Evolutionary conservation across 2,797 vertebrate genomes (phyloP).

Genomic region (Vultur gryphus): DNA sequence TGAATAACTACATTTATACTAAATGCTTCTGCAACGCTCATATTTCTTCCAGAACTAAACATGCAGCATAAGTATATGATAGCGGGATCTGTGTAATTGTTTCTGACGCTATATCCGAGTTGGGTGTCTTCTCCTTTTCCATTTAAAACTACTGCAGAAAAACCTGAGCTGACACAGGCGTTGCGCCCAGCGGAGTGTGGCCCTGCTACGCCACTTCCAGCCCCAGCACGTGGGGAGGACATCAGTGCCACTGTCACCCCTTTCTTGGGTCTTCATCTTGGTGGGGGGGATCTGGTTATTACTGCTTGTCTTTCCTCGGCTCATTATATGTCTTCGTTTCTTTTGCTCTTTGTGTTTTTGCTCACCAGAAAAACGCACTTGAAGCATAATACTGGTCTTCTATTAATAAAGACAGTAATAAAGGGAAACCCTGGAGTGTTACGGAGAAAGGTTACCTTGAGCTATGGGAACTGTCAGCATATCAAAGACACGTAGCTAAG

Average conservation of each 20-base stretch:
- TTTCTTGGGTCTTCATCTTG: not conserved
- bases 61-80: not conserved
- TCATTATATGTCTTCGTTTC: not conserved
- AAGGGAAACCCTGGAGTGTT: conserved; percentile 13
- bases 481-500: conserved; percentile 9
- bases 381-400: not conserved
- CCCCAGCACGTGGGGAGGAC: not conserved
- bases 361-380: not conserved
- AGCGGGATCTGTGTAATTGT: not conserved
- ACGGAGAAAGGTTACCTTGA: conserved; percentile 39
- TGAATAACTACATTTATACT: not conserved
- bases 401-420: conserved; percentile 24
- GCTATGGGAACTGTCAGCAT: conserved; percentile 34
- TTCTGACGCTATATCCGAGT: not conserved
- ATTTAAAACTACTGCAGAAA: not conserved
- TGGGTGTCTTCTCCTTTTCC: not conserved
- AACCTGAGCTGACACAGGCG: not conserved
- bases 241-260: not conserved
- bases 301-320: not conserved
- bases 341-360: not conserved
- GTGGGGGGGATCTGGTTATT: not conserved
- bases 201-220: not conserved
- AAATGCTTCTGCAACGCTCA: rapidly evolving
- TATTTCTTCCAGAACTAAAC: not conserved
- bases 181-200: not conserved